Evolutionary conservation across 1,140 invertebrate genomes (phyloP).

Genomic region (Musca vetustissima): DNA sequence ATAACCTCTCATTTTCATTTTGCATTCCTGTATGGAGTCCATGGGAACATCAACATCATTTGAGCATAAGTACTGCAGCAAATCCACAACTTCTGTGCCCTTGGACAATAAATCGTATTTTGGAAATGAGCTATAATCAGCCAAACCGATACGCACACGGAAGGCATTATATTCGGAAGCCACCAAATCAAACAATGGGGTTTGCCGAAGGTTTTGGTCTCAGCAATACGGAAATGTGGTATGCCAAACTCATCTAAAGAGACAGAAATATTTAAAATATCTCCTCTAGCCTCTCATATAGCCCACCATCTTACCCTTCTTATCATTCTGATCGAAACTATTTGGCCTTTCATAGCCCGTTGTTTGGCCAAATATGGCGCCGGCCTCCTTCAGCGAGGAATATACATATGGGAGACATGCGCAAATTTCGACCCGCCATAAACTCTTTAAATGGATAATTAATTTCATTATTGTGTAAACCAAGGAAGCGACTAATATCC

Average conservation of each 20-base stretch:
- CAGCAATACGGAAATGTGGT: slow-evolving; percentile 64
- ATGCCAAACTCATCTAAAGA: slow-evolving; percentile 47
- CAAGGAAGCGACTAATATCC: slow-evolving; percentile 90
- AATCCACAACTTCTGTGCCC: slow-evolving; percentile 84
- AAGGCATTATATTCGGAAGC: slow-evolving; percentile 91
- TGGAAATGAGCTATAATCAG: slow-evolving; percentile 97
- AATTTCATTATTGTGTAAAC: slow-evolving; percentile 90
- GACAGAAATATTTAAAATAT: not conserved
- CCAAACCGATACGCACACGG: slow-evolving; percentile 87
- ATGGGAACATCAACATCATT: slow-evolving; percentile 95
- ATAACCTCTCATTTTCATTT: slow-evolving; percentile 90
- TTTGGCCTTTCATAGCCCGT: slow-evolving; percentile 98
- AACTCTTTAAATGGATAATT: slow-evolving; percentile 85
- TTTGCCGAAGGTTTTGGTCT: slow-evolving; percentile 81
- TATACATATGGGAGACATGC: slow-evolving; percentile 98
- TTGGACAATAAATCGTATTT: slow-evolving; percentile 94
- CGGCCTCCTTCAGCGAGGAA: slow-evolving; percentile 84
- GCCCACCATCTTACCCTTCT: slow-evolving; percentile 57
- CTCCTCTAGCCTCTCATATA: not conserved
- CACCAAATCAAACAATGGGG: slow-evolving; percentile 91
- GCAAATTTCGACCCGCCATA: slow-evolving; percentile 83
- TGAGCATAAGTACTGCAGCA: slow-evolving; percentile 92
- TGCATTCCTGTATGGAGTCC: slow-evolving; percentile 98
- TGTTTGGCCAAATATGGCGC: slow-evolving; percentile 96
- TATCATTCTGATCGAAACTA: slow-evolving; percentile 76